Percentiles rank a stretch among this genome's conserved stretches.
phyloP scores from a whole-genome alignment of 2,113 vertebrate genomes.

The Pavo muticus region DNA sequence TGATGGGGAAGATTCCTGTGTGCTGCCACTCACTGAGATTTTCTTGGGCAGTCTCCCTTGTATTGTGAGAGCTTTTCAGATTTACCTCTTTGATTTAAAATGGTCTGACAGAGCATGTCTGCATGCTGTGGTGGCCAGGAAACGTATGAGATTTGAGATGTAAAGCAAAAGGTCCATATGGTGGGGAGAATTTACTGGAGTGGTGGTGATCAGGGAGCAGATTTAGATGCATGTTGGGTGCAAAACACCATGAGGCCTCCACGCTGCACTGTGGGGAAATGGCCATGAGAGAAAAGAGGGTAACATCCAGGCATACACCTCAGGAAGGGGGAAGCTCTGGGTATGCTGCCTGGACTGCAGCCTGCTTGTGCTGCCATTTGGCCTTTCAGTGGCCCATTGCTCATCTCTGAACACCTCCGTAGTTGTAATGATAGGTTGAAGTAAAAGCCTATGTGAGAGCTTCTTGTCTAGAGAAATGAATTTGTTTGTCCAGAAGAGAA shows the following conservation, averaged over 20 bases:
- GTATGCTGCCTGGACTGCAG: not conserved
- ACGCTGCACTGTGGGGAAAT: not conserved
- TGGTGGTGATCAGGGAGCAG: not conserved
- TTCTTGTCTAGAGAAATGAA: not conserved
- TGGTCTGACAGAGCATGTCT: slow-evolving; percentile 3
- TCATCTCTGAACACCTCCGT: not conserved
- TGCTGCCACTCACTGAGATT: not conserved
- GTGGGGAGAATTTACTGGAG: not conserved
- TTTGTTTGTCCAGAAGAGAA: slow-evolving; percentile 46
- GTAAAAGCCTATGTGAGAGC: not conserved
- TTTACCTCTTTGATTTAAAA: slow-evolving; percentile 23
- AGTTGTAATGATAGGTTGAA: not conserved
- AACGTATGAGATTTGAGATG: not conserved
- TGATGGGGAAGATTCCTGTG: not conserved
- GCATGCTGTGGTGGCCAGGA: not conserved
- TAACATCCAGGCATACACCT: not conserved
- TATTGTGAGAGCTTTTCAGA: not conserved
- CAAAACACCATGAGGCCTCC: not conserved
- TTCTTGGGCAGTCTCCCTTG: not conserved
- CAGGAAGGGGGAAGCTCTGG: not conserved
- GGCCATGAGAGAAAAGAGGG: not conserved
- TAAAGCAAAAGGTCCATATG: slow-evolving; percentile 10
- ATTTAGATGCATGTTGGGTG: not conserved
- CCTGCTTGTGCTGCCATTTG: not conserved
- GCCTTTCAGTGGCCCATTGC: not conserved